A percentile compares a stretch with the other conserved stretches of the same genome.
Conservation (phyloP, 2,797 vertebrate genomes). For the Scolopax rusticola region DNA sequence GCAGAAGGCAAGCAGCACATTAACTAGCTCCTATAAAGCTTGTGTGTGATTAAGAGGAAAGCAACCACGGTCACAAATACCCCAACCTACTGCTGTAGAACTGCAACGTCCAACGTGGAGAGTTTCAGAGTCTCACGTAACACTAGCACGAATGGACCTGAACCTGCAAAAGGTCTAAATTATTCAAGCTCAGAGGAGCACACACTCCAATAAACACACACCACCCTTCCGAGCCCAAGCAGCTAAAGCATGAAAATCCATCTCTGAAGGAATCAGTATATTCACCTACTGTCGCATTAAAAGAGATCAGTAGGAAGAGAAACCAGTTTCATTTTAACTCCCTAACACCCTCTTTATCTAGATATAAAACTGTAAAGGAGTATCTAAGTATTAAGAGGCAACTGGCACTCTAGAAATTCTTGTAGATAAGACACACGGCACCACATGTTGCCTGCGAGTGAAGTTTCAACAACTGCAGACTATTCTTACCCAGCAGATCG, state of each 20-base stretch:
- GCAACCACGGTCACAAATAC: not conserved
- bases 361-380: not conserved
- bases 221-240: not conserved
- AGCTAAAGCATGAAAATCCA: not conserved
- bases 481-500: constrained; percentile 48
- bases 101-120: not conserved
- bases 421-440: not conserved
- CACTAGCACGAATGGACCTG: not conserved
- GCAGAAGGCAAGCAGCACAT: not conserved
- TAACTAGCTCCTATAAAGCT: not conserved
- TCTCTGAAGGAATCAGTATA: not conserved
- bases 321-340: constrained; percentile 7
- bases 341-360: not conserved
- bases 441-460: constrained; percentile 1
- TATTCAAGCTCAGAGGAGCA: not conserved
- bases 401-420: constrained; percentile 9
- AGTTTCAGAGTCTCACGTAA: not conserved
- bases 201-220: not conserved
- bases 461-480: constrained; percentile 44
- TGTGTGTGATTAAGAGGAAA: not conserved
- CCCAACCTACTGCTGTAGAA: not conserved
- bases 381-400: not conserved
- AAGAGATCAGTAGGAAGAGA: not conserved
- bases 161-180: not conserved
- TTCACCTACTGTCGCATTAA: not conserved